Base-by-base conservation (phyloP, 2,113 vertebrate species). In the Trematocara unimaculatum region DNA sequence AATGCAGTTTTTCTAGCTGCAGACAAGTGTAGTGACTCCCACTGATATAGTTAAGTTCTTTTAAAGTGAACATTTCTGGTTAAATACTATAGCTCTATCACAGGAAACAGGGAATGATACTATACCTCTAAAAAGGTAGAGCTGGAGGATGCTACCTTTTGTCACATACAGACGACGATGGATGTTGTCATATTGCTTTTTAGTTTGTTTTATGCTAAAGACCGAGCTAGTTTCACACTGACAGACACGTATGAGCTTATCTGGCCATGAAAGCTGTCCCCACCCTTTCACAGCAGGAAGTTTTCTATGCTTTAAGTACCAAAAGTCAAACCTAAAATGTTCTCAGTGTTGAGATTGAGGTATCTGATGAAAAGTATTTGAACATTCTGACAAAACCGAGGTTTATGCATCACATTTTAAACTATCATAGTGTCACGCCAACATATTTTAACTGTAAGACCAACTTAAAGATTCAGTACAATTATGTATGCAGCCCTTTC, bases 311-410 rank as follows among this genome's bases (percentile, higher is more conserved):
- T 45, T 15, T 14, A 81, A 80, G 2, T 45, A 79, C 29, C 5
- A 29, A 70, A 3, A 54, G 12, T 81, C 18, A 54, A 8, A 55
- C 13, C 3, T n/a, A 23, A 78, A 81, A 82, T 49, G 54, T 26
- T 38, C 33, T 78, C 33, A 88, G 79, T 54, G 14, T 79, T 70
- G 29, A 3, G 3, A 33, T 3, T 18, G 81, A 86, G 67, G 70
- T 64, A 84, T 81, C 53, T 81, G n/a, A 58, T 62, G 8, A 79
- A 77, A 58, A 38, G 29, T 45, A 64, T 67, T 31, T 89, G 7
- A 67, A 35, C 7, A 26, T 6, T 70, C 3, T 53, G 20, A 78
- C 33, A 4, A 23, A 51, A 10, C n/a, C 3, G 55, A 86, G 40
- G n/a, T 67, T 53, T 51, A 53, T 79, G 15, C 26, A 5, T 51